Base-by-base conservation (phyloP, 2,797 vertebrate genomes). In the Botia kubotai region DNA sequence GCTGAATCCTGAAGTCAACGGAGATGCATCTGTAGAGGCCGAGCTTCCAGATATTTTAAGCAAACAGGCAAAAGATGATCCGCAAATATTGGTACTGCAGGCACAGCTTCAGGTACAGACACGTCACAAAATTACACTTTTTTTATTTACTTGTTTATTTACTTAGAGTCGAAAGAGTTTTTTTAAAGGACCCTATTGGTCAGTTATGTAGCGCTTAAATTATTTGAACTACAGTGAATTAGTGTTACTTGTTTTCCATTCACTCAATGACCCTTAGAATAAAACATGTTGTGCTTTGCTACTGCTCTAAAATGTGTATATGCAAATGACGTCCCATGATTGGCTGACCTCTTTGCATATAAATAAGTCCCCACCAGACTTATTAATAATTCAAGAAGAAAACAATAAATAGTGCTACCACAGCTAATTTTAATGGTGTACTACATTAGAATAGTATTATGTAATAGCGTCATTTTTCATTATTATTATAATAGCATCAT, bases 71-170 rank as follows among this genome's bases (percentile, higher is more conserved):
- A 92, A 94, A 85, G 96, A 94, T 87, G 95, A 92, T 83, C 89
- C 95, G 85, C 95, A 96, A 58, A 95, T 97, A 80, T 89, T 93
- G 77, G 86, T 91, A n/a, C 90, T 97, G 78, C 95, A 97, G 86
- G 94, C 94, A 0, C 94, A 95, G 85, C 89, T 97, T 82, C 95
- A 97, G 96, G 96, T 97, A 77, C 58, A 76, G 79, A 43, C 57
- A 48, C 67, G 50, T 84, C 10, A 46, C 43, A 46, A 46, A 46
- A 46, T 46, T 11, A 11, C 43, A 46, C 43, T 46, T 46, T 46
- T n/a, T n/a, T n/a, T n/a, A n/a, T n/a, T n/a, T n/a, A n/a, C n/a
- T n/a, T n/a, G 8, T 11, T 46, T 26, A 26, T 26, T 26, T 26
- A 26, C 2, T 26, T 26, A 46, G 36, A 1, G 43, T 39, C 8